Conservation (phyloP, 2,888 invertebrate species). For the Macroteleia sp. region DNA sequence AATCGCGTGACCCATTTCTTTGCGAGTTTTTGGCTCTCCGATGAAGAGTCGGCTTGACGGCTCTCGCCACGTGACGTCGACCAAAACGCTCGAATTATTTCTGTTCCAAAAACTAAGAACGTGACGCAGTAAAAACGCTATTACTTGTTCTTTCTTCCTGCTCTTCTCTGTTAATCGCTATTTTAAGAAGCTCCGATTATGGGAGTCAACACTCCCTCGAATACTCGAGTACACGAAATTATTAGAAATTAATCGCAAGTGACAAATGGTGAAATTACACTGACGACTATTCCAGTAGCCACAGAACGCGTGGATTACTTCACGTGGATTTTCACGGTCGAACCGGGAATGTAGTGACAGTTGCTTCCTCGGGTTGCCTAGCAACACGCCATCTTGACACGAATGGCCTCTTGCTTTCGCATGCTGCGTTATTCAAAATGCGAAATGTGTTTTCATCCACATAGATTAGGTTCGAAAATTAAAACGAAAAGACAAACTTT, state of each 20-base stretch:
- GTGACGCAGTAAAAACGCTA: conserved; percentile 42
- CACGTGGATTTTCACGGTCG: conserved; percentile 47
- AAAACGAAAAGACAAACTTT: too few species aligned
- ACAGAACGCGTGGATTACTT: conserved; percentile 7
- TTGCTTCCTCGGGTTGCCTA: conserved; percentile 74
- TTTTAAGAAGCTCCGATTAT: conserved; percentile 20
- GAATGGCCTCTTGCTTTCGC: conserved; percentile 54
- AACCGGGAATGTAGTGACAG: conserved; percentile 38
- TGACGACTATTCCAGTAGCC: conserved; percentile 19
- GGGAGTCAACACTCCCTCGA: too few species aligned
- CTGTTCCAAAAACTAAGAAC: conserved; percentile 44
- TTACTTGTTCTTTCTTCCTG: conserved; percentile 9
- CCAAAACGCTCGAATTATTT: conserved; percentile 45
- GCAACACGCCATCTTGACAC: conserved; percentile 82
- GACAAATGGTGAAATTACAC: neutral
- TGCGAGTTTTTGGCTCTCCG: too few species aligned
- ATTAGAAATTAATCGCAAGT: too few species aligned
- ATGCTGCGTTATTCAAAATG: conserved; percentile 39
- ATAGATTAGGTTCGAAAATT: conserved; percentile 41
- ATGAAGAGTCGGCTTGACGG: too few species aligned
- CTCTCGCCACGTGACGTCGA: conserved; percentile 35
- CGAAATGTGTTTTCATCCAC: conserved; percentile 35
- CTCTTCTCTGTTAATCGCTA: conserved; percentile 5
- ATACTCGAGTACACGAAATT: too few species aligned
- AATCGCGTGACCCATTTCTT: conserved; percentile 53